Base-by-base conservation (phyloP, 1,140 invertebrate species). In the Drosophila cardini region DNA sequence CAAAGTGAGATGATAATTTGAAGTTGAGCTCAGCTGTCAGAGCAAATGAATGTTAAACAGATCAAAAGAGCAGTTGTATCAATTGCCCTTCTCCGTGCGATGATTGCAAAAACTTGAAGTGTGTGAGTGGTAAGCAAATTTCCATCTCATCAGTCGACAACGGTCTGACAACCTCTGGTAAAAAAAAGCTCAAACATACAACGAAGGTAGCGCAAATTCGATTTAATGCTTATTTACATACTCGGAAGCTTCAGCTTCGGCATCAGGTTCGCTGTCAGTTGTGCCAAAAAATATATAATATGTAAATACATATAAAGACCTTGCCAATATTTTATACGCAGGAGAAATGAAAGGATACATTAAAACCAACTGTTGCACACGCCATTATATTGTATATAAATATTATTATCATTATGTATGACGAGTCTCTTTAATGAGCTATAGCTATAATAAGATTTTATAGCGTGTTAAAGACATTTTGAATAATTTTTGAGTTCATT, bases 181-280 rank as follows among this genome's bases (percentile, higher is more conserved):
- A 26, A 46, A 55, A 36, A 26, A 46, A 26, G 71, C 52, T 57
- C 55, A n/a, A n/a, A 26, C 55, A 38, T 57, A 61, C 45, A 26
- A 62, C 70, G 45, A 63, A 86, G 58, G 74, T 80, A 78, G 79
- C 64, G 40, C 56, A 87, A 85, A 87, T 86, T 86, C 83, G 75
- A 86, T 86, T 86, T 86, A 78, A 82, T 81, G 75, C 82, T 86
- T 86, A 86, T 82, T 86, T 87, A 86, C 75, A 87, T 87, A 68
- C 46, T 38, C 74, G 70, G 56, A 72, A 63, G 68, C 65, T n/a
- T n/a, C n/a, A n/a, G n/a, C n/a, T n/a, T n/a, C n/a, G n/a, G n/a
- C n/a, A n/a, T n/a, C n/a, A 50, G 62, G 21, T 50, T 53, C 26
- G 26, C 11, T 46, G 11, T n/a, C 38, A 45, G 45, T 10, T 55